Evolutionary conservation across 37 sponge, comb jelly and placozoan species (phyloP), one percentile per base, ranked within the genome.

Genomic region (Ephydatia muelleri): DNA sequence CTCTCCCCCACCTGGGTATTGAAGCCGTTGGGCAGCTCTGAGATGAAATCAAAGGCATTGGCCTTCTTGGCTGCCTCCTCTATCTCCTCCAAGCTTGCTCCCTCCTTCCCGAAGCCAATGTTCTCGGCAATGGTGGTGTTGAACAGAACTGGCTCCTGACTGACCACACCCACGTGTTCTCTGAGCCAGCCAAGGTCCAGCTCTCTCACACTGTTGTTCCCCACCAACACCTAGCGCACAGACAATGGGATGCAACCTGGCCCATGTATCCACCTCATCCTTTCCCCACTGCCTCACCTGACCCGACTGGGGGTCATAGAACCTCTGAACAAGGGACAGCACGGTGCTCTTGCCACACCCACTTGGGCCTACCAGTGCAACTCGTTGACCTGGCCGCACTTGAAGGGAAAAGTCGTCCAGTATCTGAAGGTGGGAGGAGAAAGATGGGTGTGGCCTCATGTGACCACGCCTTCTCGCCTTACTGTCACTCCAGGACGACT

Each of bases 81-180:
- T 2, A 99, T 91, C 65, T 97, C 90, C 11, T 88, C 93, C 85
- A 83, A 79, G 30, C 89, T 90, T 31, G 91, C 97, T 28, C 78
- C 86, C 38, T 83, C 88, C 27, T 88, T 78, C 0, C 98, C 98
- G 70, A 87, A 93, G 22, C 91, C 77, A 64, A 99, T 99, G 78
- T 99, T 99, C 84, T 99, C 96, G 19, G 90, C 86, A 75, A 98
- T 94, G 82, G 92, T 93, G 70, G 88, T 88, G 81, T 88, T 91
- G 81, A 98, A 98, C 48, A 98, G 90, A 32, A 96, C 89, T 12
- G 99, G 99, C 88, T 98, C 99, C 75, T 98, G 99, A 40, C 90
- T 88, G 27, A 98, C 99, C 1, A 98, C 78, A 35, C 97, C 97
- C 67, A 96, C 92, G 57, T 93, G 79, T 23, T 80, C 76, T 1